Percentiles rank a stretch among this genome's conserved stretches.
Evolutionary conservation across 2,113 vertebrate species (phyloP).

Genomic region (Perca schrenkii): DNA sequence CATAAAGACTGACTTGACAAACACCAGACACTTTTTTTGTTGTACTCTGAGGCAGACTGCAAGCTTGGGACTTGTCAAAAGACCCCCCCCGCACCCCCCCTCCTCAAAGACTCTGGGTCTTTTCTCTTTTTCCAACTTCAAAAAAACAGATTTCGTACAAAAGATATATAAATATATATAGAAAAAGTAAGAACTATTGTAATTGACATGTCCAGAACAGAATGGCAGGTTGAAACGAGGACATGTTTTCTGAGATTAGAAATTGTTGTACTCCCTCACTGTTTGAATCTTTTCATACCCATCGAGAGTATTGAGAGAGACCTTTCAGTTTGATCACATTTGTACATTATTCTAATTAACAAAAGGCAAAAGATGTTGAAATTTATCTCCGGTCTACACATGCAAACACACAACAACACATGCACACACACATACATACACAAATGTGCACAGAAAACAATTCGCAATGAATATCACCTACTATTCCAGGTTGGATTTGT

Average conservation of each 20-base stretch:
- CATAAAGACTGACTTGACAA: constrained; percentile 65
- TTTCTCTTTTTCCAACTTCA: constrained; percentile 78
- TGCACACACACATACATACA: constrained; percentile 54
- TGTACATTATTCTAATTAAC: constrained; percentile 78
- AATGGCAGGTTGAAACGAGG: constrained; percentile 72
- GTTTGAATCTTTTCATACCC: constrained; percentile 82
- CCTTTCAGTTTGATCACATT: constrained; percentile 77
- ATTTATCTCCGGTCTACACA: constrained; percentile 67
- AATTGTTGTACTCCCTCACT: constrained; percentile 82
- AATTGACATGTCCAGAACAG: constrained; percentile 73
- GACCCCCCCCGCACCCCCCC: constrained; percentile 43
- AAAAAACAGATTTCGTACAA: constrained; percentile 84
- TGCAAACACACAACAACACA: constrained; percentile 42
- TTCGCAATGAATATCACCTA: constrained; percentile 76
- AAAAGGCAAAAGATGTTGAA: constrained; percentile 61
- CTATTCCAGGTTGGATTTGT: constrained; percentile 82
- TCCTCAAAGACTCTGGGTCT: constrained; percentile 79
- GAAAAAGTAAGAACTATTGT: constrained; percentile 83
- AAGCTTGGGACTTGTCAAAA: constrained; percentile 74
- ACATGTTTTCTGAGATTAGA: constrained; percentile 82
- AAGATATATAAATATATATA: constrained; percentile 85
- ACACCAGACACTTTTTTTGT: constrained; percentile 81
- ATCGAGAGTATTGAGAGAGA: constrained; percentile 73
- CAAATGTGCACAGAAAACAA: constrained; percentile 80
- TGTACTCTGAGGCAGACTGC: constrained; percentile 72